Evolutionary conservation across 2,888 invertebrate species (phyloP).

Genomic region (Drosophila anceps): DNA sequence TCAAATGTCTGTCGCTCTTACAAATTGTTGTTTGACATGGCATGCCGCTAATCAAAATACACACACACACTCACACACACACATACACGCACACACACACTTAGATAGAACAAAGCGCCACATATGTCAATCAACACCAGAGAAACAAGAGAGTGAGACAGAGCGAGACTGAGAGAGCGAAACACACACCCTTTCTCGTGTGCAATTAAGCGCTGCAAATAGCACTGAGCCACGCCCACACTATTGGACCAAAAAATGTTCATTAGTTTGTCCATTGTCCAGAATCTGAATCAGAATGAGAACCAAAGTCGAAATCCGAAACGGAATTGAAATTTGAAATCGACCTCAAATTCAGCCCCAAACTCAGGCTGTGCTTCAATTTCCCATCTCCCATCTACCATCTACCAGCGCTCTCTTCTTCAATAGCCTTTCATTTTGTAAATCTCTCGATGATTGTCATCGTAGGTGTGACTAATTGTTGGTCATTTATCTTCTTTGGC

Average conservation of each 20-base stretch:
- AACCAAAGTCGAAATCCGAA: conserved; percentile 28
- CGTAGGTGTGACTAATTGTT: conserved; percentile 81
- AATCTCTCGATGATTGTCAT: conserved; percentile 79
- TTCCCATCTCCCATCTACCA: not conserved
- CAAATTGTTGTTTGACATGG: conserved; percentile 83
- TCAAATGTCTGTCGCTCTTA: conserved; percentile 75
- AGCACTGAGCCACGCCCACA: conserved; percentile 39
- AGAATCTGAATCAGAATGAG: conserved; percentile 29
- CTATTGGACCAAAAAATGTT: conserved; percentile 47
- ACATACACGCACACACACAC: not conserved
- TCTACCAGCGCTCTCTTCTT: not conserved
- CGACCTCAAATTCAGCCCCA: not conserved
- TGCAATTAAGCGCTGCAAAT: conserved; percentile 57
- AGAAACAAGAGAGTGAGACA: not conserved
- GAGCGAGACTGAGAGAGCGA: not conserved
- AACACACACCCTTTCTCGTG: conserved; percentile 15
- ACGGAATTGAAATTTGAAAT: conserved; percentile 29
- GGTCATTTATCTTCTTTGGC: conserved; percentile 75
- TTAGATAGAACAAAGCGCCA: conserved; percentile 28
- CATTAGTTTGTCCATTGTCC: conserved; percentile 74
- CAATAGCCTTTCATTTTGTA: conserved; percentile 49
- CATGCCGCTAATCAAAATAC: conserved; percentile 81
- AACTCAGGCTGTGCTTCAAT: not conserved
- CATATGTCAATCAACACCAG: conserved; percentile 56
- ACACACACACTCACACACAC: conserved; percentile 24